These are phyloP conservation scores for Pogonomyrmex californicus DNA, from an alignment of 1,140 invertebrate species.

Conservation along the genomic window DNA sequence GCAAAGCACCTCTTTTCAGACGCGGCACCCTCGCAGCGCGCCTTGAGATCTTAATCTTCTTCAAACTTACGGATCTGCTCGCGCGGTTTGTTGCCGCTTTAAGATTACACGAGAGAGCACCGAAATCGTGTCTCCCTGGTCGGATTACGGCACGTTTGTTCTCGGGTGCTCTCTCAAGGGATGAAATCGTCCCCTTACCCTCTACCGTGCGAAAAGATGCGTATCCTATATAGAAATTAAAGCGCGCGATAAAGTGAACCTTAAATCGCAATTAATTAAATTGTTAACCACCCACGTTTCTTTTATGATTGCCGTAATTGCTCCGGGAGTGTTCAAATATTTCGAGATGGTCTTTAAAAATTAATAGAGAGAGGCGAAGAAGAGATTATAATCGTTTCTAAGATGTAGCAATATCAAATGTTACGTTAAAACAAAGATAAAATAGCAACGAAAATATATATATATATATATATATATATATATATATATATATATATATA, in stretches of 20 bases:
- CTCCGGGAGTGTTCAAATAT: conserved; percentile 9
- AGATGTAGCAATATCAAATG: neutral
- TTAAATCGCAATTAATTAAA: conserved; percentile 64
- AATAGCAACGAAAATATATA: neutral
- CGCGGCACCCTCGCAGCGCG: conserved; percentile 60
- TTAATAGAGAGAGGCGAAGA: conserved; percentile 40
- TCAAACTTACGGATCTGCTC: conserved; percentile 54
- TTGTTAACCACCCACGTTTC: conserved; percentile 46
- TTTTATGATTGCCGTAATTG: conserved; percentile 34
- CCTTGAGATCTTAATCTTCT: conserved; percentile 71
- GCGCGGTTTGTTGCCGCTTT: conserved; percentile 68
- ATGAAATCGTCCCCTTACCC: conserved; percentile 7
- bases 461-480: neutral
- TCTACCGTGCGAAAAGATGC: conserved; percentile 12
- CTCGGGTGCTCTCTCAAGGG: conserved; percentile 28
- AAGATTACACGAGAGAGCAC: conserved; percentile 66
- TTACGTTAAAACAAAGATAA: neutral
- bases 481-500: too few species aligned
- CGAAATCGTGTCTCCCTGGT: conserved; percentile 52
- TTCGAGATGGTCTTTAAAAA: conserved; percentile 34
- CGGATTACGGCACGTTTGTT: conserved; percentile 63
- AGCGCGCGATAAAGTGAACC: conserved; percentile 56
- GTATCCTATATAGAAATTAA: conserved; percentile 60
- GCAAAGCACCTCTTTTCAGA: conserved; percentile 75
- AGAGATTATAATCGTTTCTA: neutral